Evolutionary conservation across 2,113 vertebrate species (phyloP), one percentile per base, ranked within the genome.

Genomic region (Cnemophilus loriae): DNA sequence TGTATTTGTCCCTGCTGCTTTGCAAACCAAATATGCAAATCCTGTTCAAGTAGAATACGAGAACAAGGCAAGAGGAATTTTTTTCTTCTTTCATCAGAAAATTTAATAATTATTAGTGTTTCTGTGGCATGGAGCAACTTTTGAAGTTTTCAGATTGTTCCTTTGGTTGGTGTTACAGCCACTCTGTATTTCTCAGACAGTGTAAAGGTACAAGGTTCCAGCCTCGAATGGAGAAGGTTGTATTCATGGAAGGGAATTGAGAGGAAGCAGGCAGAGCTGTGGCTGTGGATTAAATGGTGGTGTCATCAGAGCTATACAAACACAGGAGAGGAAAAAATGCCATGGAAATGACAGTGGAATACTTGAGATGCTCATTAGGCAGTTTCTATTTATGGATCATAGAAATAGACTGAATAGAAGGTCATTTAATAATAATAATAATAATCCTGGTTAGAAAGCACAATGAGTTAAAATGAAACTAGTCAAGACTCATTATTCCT

Each of bases 401-500:
- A 68, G 73, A 71, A 84, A 28, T 35, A 56, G n/a, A 68, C 56
- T 70, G 81, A 89, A 41, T 56, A 60, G 67, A 77, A 88, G 64
- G 80, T 46, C 64, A 74, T 56, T 86, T 83, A 37, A 52, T 85
- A 74, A 27, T 39, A 53, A 53, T 37, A 63, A 59, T 59, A 44
- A 78, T 80, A 85, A 59, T 52, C 56, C 37, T 68, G 49, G 64
- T 23, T 71, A 86, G 56, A 70, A 86, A 81, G 52, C 39, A 89
- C 76, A 74, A 18, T 7, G 70, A 64, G 64, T 71, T 89, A 87
- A 93, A 95, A 89, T 81, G 32, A 92, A 93, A 55, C 39, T 32
- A 88, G 67, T 74, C 74, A 84, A 39, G 82, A 90, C 33, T 91
- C 59, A 70, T 91, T 94, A 67, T 79, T 87, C 80, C 91, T 92